Percentiles rank a stretch among this genome's conserved stretches.
These are phyloP conservation scores for Brachyistius frenatus DNA, from an alignment of 2,113 vertebrate genomes.

Conservation along the genomic window DNA sequence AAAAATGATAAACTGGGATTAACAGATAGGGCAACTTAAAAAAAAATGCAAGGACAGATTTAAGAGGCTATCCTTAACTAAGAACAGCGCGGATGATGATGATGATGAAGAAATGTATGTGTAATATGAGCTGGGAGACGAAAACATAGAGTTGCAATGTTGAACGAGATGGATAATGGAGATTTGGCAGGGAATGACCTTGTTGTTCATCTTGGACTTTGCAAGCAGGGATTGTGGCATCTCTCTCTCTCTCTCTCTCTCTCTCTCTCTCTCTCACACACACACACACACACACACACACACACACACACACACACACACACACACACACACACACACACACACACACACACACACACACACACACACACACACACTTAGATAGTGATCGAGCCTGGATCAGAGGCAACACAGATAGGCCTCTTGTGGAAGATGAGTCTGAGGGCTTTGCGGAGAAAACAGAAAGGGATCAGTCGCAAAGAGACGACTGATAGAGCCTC, in stretches of 20 bases:
- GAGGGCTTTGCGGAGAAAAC: conserved; percentile 60
- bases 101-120: conserved; percentile 1
- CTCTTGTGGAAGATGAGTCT: conserved; percentile 59
- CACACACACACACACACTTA: conserved; percentile 31
- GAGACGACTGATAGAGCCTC: conserved; percentile 75
- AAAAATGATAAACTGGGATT: conserved; percentile 15
- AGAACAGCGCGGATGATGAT: not conserved
- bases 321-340: conserved; percentile 24
- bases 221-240: conserved; percentile 33
- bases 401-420: conserved; percentile 65
- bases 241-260: not conserved
- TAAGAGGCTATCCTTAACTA: not conserved
- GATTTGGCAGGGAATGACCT: not conserved
- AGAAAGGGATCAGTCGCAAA: conserved; percentile 52
- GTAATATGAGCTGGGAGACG: conserved; percentile 10
- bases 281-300: conserved; percentile 13
- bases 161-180: conserved; percentile 19
- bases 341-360: conserved; percentile 7
- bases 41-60: conserved; percentile 27
- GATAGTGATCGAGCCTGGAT: conserved; percentile 71
- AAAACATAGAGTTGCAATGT: not conserved
- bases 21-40: conserved; percentile 9
- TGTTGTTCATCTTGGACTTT: conserved; percentile 54
- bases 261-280: too few species aligned
- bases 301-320: conserved; percentile 30